Evolutionary conservation across 2,797 vertebrate species (phyloP).

Genomic region (Lophotriccus pileatus): DNA sequence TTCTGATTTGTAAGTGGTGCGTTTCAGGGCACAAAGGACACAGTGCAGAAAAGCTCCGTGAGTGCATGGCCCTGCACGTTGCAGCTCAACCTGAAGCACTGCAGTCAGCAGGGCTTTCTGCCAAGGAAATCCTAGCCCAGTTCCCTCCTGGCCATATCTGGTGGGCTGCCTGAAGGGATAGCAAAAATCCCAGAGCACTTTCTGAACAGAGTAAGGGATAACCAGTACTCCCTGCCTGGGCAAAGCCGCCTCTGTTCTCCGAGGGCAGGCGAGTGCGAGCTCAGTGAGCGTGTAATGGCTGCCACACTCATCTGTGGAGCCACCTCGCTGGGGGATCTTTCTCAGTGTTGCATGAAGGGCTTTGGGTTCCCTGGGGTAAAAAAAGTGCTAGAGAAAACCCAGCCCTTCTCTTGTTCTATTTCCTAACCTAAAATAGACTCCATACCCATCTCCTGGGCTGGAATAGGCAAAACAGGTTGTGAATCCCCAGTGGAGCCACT

Average conservation of each 20-base stretch:
- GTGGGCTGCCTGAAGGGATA: constrained; percentile 27
- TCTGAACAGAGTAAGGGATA: background rate
- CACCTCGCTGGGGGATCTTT: background rate
- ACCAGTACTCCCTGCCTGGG: background rate
- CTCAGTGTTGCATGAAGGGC: constrained; percentile 52
- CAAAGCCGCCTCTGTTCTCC: background rate
- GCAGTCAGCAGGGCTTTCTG: constrained; percentile 23
- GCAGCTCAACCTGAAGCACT: background rate
- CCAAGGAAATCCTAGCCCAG: constrained; percentile 1
- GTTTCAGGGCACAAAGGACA: background rate
- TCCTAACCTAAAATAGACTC: constrained; percentile 19
- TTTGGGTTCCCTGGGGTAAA: constrained; percentile 36
- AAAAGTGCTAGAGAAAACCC: constrained; percentile 10
- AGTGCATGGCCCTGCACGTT: background rate
- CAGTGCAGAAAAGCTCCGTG: background rate
- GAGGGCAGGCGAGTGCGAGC: background rate
- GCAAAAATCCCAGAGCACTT: background rate
- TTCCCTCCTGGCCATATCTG: constrained; percentile 13
- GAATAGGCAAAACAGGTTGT: background rate
- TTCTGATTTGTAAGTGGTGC: background rate
- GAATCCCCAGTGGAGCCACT: background rate
- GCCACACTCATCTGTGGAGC: background rate
- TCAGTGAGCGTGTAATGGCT: constrained; percentile 32
- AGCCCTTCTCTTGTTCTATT: background rate
- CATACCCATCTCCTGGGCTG: background rate